Evolutionary conservation across 2,888 invertebrate genomes (phyloP).

Genomic region (Drosophila lacicola): DNA sequence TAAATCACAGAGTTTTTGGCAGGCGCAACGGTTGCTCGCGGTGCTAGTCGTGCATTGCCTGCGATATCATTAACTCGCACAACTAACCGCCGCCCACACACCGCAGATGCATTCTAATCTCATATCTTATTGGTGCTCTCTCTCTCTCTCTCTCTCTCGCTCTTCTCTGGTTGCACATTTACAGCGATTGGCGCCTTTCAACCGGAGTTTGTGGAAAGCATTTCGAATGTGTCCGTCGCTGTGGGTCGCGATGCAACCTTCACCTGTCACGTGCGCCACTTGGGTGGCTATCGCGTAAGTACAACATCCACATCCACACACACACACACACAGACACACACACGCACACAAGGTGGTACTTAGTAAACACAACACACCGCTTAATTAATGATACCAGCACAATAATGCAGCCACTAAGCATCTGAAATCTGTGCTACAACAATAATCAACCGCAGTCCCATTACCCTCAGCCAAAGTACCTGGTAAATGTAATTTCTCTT

Average conservation of each 20-base stretch:
- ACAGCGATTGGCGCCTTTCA: conserved; percentile 90
- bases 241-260: conserved; percentile 95
- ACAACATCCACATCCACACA: conserved; percentile 2
- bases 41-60: conserved; percentile 7
- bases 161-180: conserved; percentile 13
- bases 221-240: conserved; percentile 93
- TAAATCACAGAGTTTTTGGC: conserved; percentile 76
- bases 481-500: conserved; percentile 7
- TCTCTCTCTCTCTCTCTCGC: conserved; percentile 2
- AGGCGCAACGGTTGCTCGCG: conserved; percentile 39
- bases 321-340: conserved; percentile 1
- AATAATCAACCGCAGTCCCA: conserved; percentile 2
- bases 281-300: conserved; percentile 95
- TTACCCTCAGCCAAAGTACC: neutral
- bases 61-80: conserved; percentile 75
- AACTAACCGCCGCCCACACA: conserved; percentile 42
- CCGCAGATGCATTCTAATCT: conserved; percentile 61
- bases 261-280: conserved; percentile 93
- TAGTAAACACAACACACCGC: conserved; percentile 23
- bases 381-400: conserved; percentile 45
- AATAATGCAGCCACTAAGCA: conserved; percentile 10
- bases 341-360: neutral
- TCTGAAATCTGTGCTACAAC: conserved; percentile 21
- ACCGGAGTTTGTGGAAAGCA: conserved; percentile 93
- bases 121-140: conserved; percentile 30